Evolutionary conservation across 2,113 vertebrate species (phyloP), one percentile per base, ranked within the genome.

Genomic region (Pelobates fuscus): DNA sequence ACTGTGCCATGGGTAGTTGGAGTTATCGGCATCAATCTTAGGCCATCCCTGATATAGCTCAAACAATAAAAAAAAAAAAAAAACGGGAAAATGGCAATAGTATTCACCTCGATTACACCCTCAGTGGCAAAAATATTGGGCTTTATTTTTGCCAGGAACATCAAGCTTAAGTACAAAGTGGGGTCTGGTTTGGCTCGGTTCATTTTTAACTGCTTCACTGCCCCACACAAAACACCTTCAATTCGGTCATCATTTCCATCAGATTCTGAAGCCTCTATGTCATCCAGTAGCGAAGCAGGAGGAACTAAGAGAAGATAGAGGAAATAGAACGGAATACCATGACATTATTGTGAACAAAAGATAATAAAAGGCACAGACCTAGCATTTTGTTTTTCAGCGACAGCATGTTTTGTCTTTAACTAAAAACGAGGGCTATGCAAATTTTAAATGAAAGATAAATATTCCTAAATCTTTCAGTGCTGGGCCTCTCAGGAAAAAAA

Each of bases 71-170:
- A 37, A 37, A 37, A 37, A 32, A 49, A 41, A 32, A 49, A 49
- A 18, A 49, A 49, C 44, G 5, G 17, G 23, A 1, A 41, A 8
- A 8, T 12, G 14, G 37, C 37, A 41, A 41, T 1, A 41, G 37
- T 10, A 23, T 85, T 84, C 64, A 99, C 97, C 94, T 99, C 97
- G 0, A 99, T 99, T 73, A 99, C 97, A 0, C 97, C 97, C 80
- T 99, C 95, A 0, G 97, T 99, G 11, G 97, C 95, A 58, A 99
- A 99, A 46, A 99, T 93, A 14, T 99, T 99, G n/a, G 97, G 97
- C 71, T 99, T 99, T 80, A 97, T 98, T 86, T 99, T 99, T 60
- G 97, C 97, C 85, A 99, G 81, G 81, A 95, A 98, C 97, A 99
- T 98, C 61, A 99, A 93, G 77, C 95, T 98, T 71, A 99, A 90